These are phyloP conservation scores for Oasisia sp. DNA, from an alignment of 2,888 invertebrate genomes.

Conservation along the genomic window DNA sequence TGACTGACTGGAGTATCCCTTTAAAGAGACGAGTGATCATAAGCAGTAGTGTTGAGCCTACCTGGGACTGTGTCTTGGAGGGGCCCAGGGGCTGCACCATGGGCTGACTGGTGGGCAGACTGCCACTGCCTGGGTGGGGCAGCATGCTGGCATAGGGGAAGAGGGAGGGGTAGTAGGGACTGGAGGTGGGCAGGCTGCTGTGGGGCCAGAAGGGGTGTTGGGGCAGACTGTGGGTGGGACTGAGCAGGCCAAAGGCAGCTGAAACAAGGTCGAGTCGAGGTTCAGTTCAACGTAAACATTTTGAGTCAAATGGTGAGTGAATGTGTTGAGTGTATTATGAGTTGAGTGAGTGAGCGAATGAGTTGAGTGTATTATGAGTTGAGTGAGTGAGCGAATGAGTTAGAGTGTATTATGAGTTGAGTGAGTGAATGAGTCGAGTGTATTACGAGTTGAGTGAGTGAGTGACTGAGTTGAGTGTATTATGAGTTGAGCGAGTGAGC, in stretches of 20 bases:
- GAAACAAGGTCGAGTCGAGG: not conserved
- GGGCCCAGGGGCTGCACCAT: slow-evolving; percentile 29
- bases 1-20: no score
- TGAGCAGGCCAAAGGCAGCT: slow-evolving; percentile 59
- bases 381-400: no score
- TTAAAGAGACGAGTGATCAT: not conserved
- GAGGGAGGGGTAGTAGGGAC: slow-evolving; percentile 13
- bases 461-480: no score
- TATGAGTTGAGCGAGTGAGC: no score
- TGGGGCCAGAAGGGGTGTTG: slow-evolving; percentile 54
- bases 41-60: not conserved
- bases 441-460: no score
- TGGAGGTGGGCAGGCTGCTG: slow-evolving; percentile 22
- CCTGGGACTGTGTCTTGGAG: slow-evolving; percentile 27
- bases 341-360: no score
- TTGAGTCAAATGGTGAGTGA: no score
- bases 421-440: no score
- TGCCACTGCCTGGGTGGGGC: not conserved
- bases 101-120: slow-evolving; percentile 25
- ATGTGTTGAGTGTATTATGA: no score
- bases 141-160: not conserved
- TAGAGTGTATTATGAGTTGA: no score
- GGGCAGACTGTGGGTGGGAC: slow-evolving; percentile 56
- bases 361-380: no score
- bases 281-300: not conserved